Evolutionary conservation across 2,113 vertebrate species (phyloP).

Genomic region (Rattus rattus): DNA sequence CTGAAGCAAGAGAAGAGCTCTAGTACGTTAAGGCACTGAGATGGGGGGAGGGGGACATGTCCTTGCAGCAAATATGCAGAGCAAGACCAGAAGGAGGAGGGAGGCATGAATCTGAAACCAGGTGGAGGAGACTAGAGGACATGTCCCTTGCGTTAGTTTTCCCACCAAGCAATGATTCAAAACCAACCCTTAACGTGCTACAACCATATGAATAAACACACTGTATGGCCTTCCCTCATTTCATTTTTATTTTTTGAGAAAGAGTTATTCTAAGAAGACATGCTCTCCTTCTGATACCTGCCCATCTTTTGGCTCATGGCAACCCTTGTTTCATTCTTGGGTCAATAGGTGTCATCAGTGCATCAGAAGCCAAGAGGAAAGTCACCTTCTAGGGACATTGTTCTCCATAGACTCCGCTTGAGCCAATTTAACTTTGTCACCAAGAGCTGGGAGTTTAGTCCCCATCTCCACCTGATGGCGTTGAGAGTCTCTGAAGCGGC

Average conservation of each 20-base stretch:
- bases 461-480: neutral
- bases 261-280: conserved; percentile 23
- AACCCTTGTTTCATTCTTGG: neutral
- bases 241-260: neutral
- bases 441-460: neutral
- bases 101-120: neutral
- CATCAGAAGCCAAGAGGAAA: conserved; percentile 46
- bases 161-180: conserved; percentile 2
- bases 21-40: neutral
- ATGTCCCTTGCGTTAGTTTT: neutral
- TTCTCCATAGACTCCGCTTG: conserved; percentile 22
- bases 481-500: neutral
- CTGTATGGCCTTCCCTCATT: neutral
- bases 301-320: neutral
- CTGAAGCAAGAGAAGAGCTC: neutral
- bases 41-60: neutral
- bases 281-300: neutral
- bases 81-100: neutral
- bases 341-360: neutral
- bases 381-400: neutral
- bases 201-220: neutral
- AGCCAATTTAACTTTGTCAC: conserved; percentile 44
- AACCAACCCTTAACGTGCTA: conserved; percentile 27
- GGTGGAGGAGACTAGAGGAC: neutral
- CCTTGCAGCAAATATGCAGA: neutral